Evolutionary conservation across 2,888 invertebrate species (phyloP).

Genomic region (Meloe dianella): DNA sequence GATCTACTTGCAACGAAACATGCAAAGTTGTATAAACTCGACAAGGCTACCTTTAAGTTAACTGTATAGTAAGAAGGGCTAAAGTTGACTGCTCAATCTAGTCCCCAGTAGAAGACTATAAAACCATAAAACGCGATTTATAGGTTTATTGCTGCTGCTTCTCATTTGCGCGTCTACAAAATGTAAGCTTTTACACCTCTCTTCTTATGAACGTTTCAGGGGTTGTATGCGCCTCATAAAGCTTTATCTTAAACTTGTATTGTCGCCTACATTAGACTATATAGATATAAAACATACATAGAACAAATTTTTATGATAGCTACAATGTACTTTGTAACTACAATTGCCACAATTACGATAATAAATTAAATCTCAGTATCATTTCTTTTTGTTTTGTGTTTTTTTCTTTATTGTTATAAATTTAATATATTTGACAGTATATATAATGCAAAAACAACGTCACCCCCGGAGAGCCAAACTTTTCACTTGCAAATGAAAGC

Average conservation of each 20-base stretch:
- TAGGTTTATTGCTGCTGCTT: conserved; percentile 54
- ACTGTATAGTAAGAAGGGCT: conserved; percentile 38
- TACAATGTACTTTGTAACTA: neutral
- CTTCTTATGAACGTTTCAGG: conserved; percentile 35
- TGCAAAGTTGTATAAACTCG: conserved; percentile 42
- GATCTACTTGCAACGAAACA: neutral
- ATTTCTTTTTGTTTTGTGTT: neutral
- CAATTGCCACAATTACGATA: neutral
- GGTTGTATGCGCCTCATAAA: conserved; percentile 31
- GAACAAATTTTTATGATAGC: neutral
- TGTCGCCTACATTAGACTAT: conserved; percentile 7
- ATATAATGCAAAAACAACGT: conserved; percentile 8
- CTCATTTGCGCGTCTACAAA: conserved; percentile 47
- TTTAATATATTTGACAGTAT: conserved; percentile 5
- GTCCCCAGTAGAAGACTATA: conserved; percentile 54
- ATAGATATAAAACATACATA: neutral
- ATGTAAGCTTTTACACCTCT: conserved; percentile 44
- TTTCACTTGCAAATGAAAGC: conserved; percentile 47
- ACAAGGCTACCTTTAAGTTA: conserved; percentile 50
- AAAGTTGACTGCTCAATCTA: conserved; percentile 48
- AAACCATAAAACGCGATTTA: conserved; percentile 59
- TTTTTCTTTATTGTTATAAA: neutral
- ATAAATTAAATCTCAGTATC: conserved; percentile 7
- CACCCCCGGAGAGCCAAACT: conserved; percentile 30
- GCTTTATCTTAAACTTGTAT: conserved; percentile 26